phyloP scores from a whole-genome alignment of 2,113 vertebrate genomes.

The Spilogale gracilis region DNA sequence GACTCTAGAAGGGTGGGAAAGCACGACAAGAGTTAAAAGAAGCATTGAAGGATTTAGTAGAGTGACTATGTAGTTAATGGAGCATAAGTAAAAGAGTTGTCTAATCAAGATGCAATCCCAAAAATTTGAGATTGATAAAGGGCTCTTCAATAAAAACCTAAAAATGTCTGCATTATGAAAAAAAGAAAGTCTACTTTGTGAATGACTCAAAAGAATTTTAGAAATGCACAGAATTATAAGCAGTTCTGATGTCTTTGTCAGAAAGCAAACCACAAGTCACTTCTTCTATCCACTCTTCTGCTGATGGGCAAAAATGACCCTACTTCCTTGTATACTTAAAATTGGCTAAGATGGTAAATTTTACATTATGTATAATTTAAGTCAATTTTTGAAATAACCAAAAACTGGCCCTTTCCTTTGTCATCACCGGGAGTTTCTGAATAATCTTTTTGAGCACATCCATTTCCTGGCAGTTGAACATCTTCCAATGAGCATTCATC shows the following conservation, averaged over 20 bases:
- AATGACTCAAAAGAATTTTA: constrained; percentile 29
- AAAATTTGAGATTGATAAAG: not conserved
- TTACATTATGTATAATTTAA: not conserved
- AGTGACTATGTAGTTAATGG: constrained; percentile 22
- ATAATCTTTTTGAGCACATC: not conserved
- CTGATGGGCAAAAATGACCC: not conserved
- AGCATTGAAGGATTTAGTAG: not conserved
- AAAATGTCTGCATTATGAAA: not conserved
- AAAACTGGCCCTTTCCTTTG: not conserved
- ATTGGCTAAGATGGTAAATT: not conserved
- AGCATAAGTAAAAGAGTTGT: not conserved
- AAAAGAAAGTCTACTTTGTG: not conserved
- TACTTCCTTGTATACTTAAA: not conserved
- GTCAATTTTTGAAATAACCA: not conserved
- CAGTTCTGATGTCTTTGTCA: constrained; percentile 34
- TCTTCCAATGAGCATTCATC: not conserved
- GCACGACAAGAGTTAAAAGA: not conserved
- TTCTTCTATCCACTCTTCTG: not conserved
- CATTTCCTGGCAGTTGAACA: not conserved
- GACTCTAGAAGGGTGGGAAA: not conserved
- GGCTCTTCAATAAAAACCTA: not conserved
- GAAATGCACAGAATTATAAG: not conserved
- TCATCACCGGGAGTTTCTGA: not conserved
- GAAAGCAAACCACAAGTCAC: not conserved
- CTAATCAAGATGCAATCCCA: constrained; percentile 17